These are phyloP conservation scores for Metaphire vulgaris DNA, from an alignment of 1,140 invertebrate genomes.

Conservation along the genomic window DNA sequence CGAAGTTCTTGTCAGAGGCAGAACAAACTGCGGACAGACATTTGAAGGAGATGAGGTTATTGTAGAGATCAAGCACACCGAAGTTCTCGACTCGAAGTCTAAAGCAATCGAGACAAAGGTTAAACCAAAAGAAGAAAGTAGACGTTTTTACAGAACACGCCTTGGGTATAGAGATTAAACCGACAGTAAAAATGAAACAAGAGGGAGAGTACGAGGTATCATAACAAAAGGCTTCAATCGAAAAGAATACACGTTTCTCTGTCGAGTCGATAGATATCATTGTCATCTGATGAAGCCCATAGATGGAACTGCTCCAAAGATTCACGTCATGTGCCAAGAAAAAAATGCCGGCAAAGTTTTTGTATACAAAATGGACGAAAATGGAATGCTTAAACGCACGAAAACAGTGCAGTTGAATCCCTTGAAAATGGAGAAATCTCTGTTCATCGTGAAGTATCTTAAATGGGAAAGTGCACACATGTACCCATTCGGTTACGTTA, in stretches of 20 bases:
- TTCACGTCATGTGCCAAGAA: slow-evolving; percentile 35
- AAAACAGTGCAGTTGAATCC: slow-evolving; percentile 37
- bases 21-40: slow-evolving; percentile 38
- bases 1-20: slow-evolving; percentile 35
- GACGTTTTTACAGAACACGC: no score
- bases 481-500: slow-evolving; percentile 42
- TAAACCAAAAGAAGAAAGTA: no score
- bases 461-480: slow-evolving; percentile 39
- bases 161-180: no score
- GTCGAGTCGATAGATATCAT: slow-evolving; percentile 36
- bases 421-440: slow-evolving; percentile 31
- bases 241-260: slow-evolving; percentile 39
- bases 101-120: no score
- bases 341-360: slow-evolving; percentile 32
- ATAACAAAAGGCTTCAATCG: slow-evolving; percentile 35
- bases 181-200: no score
- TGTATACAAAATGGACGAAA: slow-evolving; percentile 38
- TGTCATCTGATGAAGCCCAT: slow-evolving; percentile 43
- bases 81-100: slow-evolving; percentile 12
- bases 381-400: slow-evolving; percentile 34
- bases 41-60: slow-evolving; percentile 42
- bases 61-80: slow-evolving; percentile 34
- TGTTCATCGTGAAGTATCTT: slow-evolving; percentile 45
- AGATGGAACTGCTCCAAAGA: slow-evolving; percentile 36
- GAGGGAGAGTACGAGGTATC: slow-evolving; percentile 43